Percentiles rank a stretch among this genome's conserved stretches.
phyloP scores from a whole-genome alignment of 2,113 vertebrate genomes.

The Nanger granti region DNA sequence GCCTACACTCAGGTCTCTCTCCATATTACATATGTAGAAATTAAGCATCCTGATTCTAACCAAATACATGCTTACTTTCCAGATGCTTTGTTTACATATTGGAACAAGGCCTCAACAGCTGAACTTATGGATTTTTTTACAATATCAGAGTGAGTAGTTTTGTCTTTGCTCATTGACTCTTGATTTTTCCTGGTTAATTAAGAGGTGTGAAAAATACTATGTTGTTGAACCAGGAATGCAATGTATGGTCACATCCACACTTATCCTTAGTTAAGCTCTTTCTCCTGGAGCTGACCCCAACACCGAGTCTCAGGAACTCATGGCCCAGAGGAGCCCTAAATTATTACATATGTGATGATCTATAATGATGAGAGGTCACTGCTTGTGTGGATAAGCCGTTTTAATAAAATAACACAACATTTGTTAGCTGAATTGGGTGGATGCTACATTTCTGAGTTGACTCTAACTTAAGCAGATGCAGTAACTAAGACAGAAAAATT shows the following conservation, averaged over 20 bases:
- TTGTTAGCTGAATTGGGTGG: neutral
- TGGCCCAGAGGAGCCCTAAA: neutral
- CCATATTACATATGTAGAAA: neutral
- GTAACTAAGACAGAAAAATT: neutral
- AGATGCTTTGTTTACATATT: slow-evolving; percentile 97
- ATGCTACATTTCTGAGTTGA: neutral
- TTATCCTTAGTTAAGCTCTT: neutral
- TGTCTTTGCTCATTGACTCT: slow-evolving; percentile 2
- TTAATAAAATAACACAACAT: neutral
- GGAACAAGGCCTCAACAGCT: slow-evolving; percentile 94
- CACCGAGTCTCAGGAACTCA: neutral
- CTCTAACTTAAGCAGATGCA: neutral
- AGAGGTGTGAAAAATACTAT: neutral
- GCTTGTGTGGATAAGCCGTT: neutral
- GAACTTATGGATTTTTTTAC: slow-evolving; percentile 99
- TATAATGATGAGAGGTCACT: neutral
- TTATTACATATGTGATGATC: neutral
- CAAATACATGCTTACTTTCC: slow-evolving; percentile 53
- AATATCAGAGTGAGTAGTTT: slow-evolving; percentile 90
- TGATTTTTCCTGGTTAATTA: neutral
- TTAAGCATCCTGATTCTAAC: neutral
- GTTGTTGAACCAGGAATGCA: neutral
- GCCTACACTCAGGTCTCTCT: neutral
- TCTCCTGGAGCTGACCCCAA: neutral
- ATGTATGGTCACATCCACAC: neutral